A percentile compares a stretch with the other conserved stretches of the same genome.
Conservation (phyloP, 2,113 vertebrate genomes). For the Labeo catla region DNA sequence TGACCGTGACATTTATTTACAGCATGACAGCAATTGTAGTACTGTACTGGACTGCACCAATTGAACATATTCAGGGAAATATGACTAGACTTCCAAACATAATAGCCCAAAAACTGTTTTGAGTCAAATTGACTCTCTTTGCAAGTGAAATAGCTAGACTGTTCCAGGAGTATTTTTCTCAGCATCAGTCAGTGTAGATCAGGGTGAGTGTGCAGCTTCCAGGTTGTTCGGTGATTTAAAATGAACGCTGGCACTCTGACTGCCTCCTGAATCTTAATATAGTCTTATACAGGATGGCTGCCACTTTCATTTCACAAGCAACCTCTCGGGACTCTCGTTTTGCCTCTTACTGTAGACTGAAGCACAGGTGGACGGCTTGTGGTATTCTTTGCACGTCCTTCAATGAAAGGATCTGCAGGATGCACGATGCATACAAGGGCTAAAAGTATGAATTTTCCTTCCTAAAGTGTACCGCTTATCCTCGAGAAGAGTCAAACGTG, state of each 20-base stretch:
- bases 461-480: neutral
- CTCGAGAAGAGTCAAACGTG: neutral
- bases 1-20: neutral
- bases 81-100: neutral
- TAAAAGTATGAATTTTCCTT: neutral
- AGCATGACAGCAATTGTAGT: neutral
- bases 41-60: neutral
- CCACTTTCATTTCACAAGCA: conserved; percentile 19
- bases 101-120: neutral
- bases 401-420: neutral
- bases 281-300: neutral
- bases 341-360: neutral
- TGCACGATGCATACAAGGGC: neutral
- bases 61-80: neutral
- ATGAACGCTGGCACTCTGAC: conserved; percentile 5
- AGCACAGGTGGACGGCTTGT: neutral
- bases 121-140: neutral
- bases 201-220: neutral
- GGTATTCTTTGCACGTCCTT: neutral
- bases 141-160: neutral
- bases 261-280: conserved; percentile 19
- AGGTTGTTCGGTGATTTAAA: neutral
- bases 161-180: conserved; percentile 2
- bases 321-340: neutral
- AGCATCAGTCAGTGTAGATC: conserved; percentile 6